Evolutionary conservation across 2,888 invertebrate genomes (phyloP).

Genomic region (Cheilosia vernalis): DNA sequence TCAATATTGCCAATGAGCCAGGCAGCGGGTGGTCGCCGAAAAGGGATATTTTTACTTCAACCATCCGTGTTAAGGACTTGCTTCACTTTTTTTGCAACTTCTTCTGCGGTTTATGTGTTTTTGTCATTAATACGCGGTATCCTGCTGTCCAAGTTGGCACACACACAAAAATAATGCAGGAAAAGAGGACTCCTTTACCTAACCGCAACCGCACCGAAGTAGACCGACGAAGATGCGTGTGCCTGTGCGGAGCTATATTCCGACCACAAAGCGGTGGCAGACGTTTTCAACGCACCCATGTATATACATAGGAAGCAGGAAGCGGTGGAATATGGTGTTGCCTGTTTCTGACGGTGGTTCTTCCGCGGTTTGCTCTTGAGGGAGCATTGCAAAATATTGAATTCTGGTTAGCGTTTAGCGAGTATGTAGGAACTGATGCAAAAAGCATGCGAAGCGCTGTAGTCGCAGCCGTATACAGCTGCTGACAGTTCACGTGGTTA

Average conservation of each 20-base stretch:
- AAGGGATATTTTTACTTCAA: conserved; percentile 10
- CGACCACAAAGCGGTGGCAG: conserved; percentile 59
- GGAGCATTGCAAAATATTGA: conserved; percentile 59
- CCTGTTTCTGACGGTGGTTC: conserved; percentile 47
- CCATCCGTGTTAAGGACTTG: background rate
- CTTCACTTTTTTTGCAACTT: conserved; percentile 21
- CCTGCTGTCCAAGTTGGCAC: conserved; percentile 50
- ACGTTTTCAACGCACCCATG: conserved; percentile 53
- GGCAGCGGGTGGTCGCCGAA: conserved; percentile 43
- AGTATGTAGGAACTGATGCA: too few species aligned
- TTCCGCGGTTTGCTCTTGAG: conserved; percentile 27
- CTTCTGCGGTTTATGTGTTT: conserved; percentile 67
- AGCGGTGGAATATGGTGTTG: conserved; percentile 30
- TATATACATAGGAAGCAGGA: conserved; percentile 47
- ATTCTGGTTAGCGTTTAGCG: conserved; percentile 55
- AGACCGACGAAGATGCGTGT: conserved; percentile 55
- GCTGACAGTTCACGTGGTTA: conserved; percentile 59
- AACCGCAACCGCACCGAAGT: conserved; percentile 34
- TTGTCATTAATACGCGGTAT: conserved; percentile 71
- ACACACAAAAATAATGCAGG: conserved; percentile 19
- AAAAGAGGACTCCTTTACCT: conserved; percentile 15
- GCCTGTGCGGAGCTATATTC: conserved; percentile 44
- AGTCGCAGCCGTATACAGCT: background rate
- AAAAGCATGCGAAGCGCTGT: too few species aligned
- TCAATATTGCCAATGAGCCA: conserved; percentile 50